Evolutionary conservation across 1,140 invertebrate species (phyloP).

Genomic region (Neoseiulus cucumeris): DNA sequence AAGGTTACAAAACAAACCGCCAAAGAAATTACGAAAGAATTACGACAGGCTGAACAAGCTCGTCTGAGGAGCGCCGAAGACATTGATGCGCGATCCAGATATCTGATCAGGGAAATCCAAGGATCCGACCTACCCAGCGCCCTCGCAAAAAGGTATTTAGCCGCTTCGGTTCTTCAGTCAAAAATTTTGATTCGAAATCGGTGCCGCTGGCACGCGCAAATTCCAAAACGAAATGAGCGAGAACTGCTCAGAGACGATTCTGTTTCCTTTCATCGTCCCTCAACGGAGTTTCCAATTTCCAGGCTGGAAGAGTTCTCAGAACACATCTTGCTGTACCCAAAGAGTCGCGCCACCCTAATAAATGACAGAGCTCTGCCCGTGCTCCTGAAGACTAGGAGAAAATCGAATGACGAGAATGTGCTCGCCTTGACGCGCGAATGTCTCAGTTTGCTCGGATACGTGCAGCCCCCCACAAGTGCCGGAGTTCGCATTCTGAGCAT

Average conservation of each 20-base stretch:
- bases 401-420: constrained; percentile 19
- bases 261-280: no score
- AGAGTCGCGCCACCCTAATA: background rate
- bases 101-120: background rate
- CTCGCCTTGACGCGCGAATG: constrained; percentile 33
- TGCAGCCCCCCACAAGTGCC: constrained; percentile 40
- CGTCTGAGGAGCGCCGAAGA: background rate
- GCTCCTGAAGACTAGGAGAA: constrained; percentile 16
- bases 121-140: background rate
- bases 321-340: background rate
- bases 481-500: constrained; percentile 65
- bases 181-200: no score
- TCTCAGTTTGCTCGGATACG: constrained; percentile 50
- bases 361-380: background rate
- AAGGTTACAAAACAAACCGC: background rate
- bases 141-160: background rate
- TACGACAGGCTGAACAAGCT: background rate
- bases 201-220: no score
- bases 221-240: no score
- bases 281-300: background rate
- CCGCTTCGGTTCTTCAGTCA: no score
- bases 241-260: no score
- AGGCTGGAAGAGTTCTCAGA: constrained; percentile 3
- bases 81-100: constrained; percentile 1
- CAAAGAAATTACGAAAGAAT: background rate